Percentiles rank a stretch among this genome's conserved stretches.
phyloP scores from a whole-genome alignment of 2,888 invertebrate genomes.

The Cerceris ruficornis region DNA sequence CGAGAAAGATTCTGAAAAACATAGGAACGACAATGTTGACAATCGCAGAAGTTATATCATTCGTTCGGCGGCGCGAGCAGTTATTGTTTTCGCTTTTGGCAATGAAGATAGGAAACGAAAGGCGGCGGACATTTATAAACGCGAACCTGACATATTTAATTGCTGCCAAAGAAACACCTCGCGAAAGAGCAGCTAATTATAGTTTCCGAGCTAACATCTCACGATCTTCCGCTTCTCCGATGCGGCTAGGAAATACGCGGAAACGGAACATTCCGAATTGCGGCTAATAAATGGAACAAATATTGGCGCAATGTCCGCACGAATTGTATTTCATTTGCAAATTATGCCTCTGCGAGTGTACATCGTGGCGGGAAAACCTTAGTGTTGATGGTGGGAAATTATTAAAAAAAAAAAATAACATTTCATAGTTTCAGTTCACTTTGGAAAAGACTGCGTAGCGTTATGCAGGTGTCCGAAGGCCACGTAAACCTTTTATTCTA shows the following conservation, averaged over 20 bases:
- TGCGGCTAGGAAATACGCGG: background rate
- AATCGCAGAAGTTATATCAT: background rate
- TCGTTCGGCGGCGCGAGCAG: background rate
- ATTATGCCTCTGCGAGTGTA: background rate
- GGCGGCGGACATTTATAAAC: background rate
- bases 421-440: background rate
- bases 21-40: too few relatives aligned
- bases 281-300: background rate
- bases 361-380: background rate
- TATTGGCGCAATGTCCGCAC: background rate
- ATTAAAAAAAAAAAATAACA: background rate
- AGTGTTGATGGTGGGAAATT: background rate
- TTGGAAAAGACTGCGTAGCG: background rate
- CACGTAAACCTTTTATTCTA: constrained; percentile 14
- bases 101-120: constrained; percentile 29
- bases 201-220: constrained; percentile 19
- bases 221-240: background rate
- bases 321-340: background rate
- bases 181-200: constrained; percentile 62
- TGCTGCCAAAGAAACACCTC: constrained; percentile 57
- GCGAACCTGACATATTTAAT: constrained; percentile 26
- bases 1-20: too few relatives aligned
- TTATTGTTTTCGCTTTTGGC: constrained; percentile 29
- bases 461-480: constrained; percentile 14
- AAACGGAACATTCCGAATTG: background rate